phyloP scores from a whole-genome alignment of 2,888 invertebrate genomes.

The Lymantria dispar region DNA sequence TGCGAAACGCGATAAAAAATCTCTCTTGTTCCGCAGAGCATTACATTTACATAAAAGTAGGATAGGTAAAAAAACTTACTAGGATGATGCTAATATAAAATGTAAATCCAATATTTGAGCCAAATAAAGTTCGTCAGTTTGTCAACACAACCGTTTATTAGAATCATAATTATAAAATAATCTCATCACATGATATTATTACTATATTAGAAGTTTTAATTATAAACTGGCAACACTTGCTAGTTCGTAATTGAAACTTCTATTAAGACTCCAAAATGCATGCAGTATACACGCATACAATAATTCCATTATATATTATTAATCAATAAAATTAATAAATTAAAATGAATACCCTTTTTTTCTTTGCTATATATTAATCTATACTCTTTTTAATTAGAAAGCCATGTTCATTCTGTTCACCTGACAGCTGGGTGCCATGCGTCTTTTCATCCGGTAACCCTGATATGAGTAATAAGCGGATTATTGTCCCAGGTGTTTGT shows the following conservation, averaged over 20 bases:
- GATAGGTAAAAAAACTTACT: slow-evolving; percentile 23
- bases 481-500: too few species aligned
- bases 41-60: slow-evolving; percentile 9
- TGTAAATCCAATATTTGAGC: slow-evolving; percentile 17
- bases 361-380: too few species aligned
- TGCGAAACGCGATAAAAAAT: too few species aligned
- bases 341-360: too few species aligned
- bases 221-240: not conserved
- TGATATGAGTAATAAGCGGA: too few species aligned
- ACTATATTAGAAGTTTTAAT: not conserved
- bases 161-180: not conserved
- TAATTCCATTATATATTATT: too few species aligned
- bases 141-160: slow-evolving; percentile 24
- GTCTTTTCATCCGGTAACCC: too few species aligned
- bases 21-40: slow-evolving; percentile 1
- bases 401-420: too few species aligned
- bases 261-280: not conserved
- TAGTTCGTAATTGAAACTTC: not conserved
- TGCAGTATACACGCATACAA: too few species aligned
- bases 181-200: not conserved
- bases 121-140: slow-evolving; percentile 6
- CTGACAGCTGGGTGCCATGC: too few species aligned
- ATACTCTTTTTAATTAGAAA: too few species aligned
- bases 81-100: not conserved
- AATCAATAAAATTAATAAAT: too few species aligned